Conservation (phyloP, 2,888 invertebrate genomes). For the Seira ritae region DNA sequence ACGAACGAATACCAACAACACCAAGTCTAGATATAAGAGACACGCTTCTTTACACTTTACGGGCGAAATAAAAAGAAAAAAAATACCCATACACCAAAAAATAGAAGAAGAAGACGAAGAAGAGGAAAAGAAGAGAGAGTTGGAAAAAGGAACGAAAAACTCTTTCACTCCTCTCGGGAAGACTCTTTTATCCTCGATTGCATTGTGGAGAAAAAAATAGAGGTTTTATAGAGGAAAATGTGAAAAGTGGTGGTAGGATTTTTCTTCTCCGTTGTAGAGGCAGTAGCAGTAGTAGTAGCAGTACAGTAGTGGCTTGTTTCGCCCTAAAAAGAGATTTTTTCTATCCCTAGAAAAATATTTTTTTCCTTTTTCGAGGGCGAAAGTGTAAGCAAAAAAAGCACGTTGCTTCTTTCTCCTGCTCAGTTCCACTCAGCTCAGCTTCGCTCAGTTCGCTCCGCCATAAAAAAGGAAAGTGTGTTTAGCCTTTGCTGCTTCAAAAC, state of each 20-base stretch:
- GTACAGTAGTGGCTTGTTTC: no score
- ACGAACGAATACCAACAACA: no score
- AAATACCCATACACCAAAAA: slow-evolving; percentile 29
- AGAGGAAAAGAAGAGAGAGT: slow-evolving; percentile 26
- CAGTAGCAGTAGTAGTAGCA: no score
- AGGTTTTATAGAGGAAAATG: neutral
- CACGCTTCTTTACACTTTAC: no score
- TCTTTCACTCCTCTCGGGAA: slow-evolving; percentile 5
- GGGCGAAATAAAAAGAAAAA: neutral
- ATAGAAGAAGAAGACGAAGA: slow-evolving; percentile 22
- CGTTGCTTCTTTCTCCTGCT: slow-evolving; percentile 11
- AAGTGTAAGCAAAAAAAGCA: slow-evolving; percentile 25
- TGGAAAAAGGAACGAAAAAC: slow-evolving; percentile 15
- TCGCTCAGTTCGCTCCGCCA: slow-evolving; percentile 5
- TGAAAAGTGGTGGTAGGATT: no score
- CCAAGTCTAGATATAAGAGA: neutral
- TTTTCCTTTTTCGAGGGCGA: neutral
- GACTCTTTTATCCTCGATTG: slow-evolving; percentile 19
- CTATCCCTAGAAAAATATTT: no score
- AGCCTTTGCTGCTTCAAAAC: slow-evolving; percentile 20
- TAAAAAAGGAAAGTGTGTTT: slow-evolving; percentile 17
- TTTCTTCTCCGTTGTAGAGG: neutral
- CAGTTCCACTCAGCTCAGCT: slow-evolving; percentile 16
- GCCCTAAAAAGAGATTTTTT: no score
- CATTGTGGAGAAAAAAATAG: slow-evolving; percentile 7